phyloP scores from a whole-genome alignment of 2,797 vertebrate species.

The Parauchenoglanis ngamensis region DNA sequence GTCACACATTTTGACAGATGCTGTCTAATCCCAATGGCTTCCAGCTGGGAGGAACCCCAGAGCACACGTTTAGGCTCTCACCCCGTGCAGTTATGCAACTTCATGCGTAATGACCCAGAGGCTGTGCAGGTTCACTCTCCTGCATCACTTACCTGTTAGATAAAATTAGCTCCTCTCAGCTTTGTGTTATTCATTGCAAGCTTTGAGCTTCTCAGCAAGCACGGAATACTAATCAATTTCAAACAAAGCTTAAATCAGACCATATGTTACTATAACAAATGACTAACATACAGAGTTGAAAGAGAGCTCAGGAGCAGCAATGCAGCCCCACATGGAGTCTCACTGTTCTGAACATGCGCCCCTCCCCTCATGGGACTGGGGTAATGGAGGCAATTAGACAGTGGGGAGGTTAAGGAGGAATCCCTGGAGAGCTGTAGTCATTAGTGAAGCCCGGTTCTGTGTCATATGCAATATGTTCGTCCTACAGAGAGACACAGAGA shows the following conservation, averaged over 20 bases:
- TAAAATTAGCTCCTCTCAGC: conserved; percentile 8
- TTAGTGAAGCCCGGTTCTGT: conserved; percentile 61
- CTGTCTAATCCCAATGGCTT: conserved; percentile 43
- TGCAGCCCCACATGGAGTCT: conserved; percentile 19
- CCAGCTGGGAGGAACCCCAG: conserved; percentile 37
- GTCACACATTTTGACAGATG: conserved; percentile 43
- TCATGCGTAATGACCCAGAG: conserved; percentile 17
- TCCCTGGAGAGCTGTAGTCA: conserved; percentile 65
- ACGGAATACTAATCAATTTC: conserved; percentile 17
- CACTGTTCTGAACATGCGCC: conserved; percentile 31
- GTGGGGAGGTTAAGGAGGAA: conserved; percentile 69
- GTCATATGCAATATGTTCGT: conserved; percentile 55
- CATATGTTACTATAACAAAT: conserved; percentile 39
- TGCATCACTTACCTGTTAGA: conserved; percentile 14
- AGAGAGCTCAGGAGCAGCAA: neutral
- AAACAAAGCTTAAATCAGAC: conserved; percentile 24
- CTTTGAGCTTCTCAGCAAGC: conserved; percentile 14
- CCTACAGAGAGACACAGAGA: conserved; percentile 12
- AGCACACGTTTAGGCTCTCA: conserved; percentile 37
- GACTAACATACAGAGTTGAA: neutral
- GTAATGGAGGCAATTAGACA: conserved; percentile 57
- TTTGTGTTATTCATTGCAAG: neutral
- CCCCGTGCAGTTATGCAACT: conserved; percentile 25
- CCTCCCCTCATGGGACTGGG: conserved; percentile 30
- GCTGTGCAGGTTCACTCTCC: neutral